Conservation (phyloP, 2,113 vertebrate species). For the Bagarius yarrelli region DNA sequence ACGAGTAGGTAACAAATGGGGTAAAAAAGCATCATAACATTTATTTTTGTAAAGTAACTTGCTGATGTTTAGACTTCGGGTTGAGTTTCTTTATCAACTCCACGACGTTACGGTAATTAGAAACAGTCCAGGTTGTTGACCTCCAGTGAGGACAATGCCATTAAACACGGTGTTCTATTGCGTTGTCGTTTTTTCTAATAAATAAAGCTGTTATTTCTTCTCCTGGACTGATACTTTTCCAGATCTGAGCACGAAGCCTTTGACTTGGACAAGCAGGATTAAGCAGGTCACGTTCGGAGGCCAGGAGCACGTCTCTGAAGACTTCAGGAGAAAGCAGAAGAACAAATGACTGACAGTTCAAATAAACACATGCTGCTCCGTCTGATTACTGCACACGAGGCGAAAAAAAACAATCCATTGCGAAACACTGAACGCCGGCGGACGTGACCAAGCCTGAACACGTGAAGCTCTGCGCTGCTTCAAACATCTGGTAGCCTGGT, state of each 20-base stretch:
- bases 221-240: not conserved
- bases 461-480: not conserved
- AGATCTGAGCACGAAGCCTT: not conserved
- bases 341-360: not conserved
- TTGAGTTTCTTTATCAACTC: no score
- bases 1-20: no score
- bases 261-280: not conserved
- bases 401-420: no score
- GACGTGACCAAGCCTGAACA: not conserved
- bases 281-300: constrained; percentile 4
- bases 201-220: not conserved
- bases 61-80: no score
- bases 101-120: no score
- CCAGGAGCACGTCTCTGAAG: constrained; percentile 5
- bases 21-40: no score
- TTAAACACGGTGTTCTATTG: no score
- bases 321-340: not conserved
- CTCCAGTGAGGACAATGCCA: no score
- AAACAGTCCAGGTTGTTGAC: no score
- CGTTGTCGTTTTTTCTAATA: no score
- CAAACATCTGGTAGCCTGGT: not conserved
- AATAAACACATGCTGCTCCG: constrained; percentile 17
- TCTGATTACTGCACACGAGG: not conserved
- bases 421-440: no score
- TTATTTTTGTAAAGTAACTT: no score